Conservation (phyloP, 2,888 invertebrate genomes). For the Melipona bicolor region DNA sequence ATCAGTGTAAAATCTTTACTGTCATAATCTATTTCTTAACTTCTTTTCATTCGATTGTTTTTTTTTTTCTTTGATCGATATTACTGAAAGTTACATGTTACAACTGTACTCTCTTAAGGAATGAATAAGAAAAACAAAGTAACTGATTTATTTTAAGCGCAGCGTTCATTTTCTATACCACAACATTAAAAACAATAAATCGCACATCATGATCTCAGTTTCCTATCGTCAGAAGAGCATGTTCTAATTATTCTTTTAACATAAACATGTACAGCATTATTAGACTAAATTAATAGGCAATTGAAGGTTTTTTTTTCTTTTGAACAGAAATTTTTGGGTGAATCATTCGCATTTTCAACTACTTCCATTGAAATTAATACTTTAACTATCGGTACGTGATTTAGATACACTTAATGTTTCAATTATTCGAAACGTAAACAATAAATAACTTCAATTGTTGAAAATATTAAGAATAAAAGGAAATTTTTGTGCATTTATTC, state of each 20-base stretch:
- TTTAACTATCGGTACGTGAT: constrained; percentile 35
- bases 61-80: constrained; percentile 5
- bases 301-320: constrained; percentile 6
- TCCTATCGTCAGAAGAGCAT: constrained; percentile 28
- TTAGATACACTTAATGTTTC: neutral
- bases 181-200: constrained; percentile 50
- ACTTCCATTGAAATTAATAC: constrained; percentile 35
- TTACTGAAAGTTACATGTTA: constrained; percentile 44
- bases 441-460: neutral
- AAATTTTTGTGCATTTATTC: constrained; percentile 18
- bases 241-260: constrained; percentile 18
- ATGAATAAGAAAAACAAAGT: constrained; percentile 54
- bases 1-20: constrained; percentile 54
- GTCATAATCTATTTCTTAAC: constrained; percentile 33
- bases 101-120: constrained; percentile 23
- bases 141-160: constrained; percentile 19
- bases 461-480: neutral
- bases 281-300: constrained; percentile 22
- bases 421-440: neutral
- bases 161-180: constrained; percentile 31
- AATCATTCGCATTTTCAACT: constrained; percentile 14
- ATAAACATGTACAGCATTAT: constrained; percentile 30
- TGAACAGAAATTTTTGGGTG: constrained; percentile 14
- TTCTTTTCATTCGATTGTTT: constrained; percentile 9
- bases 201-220: constrained; percentile 12